phyloP scores from a whole-genome alignment of 37 sponge, comb jelly and placozoan genomes.

The Eunapius fragilis region DNA sequence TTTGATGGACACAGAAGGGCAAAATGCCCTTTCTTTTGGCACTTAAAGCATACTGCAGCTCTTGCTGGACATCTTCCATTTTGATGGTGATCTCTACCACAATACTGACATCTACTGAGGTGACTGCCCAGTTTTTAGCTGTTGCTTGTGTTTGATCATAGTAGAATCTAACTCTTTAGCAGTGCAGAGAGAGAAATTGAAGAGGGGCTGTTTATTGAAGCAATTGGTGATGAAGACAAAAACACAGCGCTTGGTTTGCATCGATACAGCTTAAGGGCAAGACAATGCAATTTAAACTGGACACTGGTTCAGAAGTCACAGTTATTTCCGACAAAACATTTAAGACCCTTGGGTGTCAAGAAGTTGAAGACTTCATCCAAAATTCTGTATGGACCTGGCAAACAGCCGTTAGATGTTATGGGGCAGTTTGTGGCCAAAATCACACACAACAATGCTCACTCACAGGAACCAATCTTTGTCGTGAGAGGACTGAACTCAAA shows the following conservation, averaged over 20 bases:
- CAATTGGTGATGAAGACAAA: background rate
- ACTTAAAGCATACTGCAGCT: no score
- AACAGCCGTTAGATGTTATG: constrained; percentile 12
- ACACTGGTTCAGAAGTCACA: constrained; percentile 69
- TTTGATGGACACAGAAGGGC: no score
- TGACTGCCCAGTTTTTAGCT: no score
- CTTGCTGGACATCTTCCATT: no score
- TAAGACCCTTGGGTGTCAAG: constrained; percentile 1
- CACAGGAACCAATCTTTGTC: constrained; percentile 22
- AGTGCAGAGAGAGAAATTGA: background rate
- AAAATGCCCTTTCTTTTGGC: no score
- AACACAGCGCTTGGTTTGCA: constrained; percentile 20
- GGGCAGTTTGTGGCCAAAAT: constrained; percentile 35
- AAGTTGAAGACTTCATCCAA: constrained; percentile 17
- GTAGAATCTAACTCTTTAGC: no score
- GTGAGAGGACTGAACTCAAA: constrained; percentile 36
- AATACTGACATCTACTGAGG: no score
- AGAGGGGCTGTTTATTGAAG: background rate
- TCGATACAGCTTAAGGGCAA: constrained; percentile 7
- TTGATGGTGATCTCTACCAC: constrained; percentile 1
- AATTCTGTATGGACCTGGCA: constrained; percentile 50
- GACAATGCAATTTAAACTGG: constrained; percentile 46
- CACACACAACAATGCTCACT: background rate
- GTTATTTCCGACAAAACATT: constrained; percentile 40
- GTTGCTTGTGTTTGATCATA: no score